Evolutionary conservation across 92 coral and sea anemone genomes (phyloP), one percentile per base, ranked within the genome.

Genomic region (Anthopleura xanthogrammica): DNA sequence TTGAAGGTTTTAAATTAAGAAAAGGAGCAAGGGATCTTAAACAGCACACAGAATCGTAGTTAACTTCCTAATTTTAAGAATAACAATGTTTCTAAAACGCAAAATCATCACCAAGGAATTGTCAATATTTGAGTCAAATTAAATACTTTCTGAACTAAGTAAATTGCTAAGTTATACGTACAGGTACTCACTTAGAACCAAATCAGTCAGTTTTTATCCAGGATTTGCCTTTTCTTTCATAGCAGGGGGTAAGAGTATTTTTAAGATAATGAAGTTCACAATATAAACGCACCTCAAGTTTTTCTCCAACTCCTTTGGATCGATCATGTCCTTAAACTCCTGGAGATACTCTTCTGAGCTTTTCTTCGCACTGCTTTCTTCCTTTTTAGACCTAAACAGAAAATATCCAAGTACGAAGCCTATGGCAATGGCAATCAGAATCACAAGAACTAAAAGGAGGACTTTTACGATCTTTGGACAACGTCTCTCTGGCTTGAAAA

Each of bases 381-480:
- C 78, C 19, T 41, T 16, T 66, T 65, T 19, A 8, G 22, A 23
- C 43, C 17, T 50, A 24, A 50, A 79, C 13, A 89, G 39, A 42
- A 89, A 89, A 77, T 75, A 90, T 1, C 93, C 93, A n/a, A 86
- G 43, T 0, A 77, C 75, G 43, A 86, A 86, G 22, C 93, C 93
- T 8, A 48, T 89, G 41, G 79, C 90, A 60, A 65, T 64, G 12
- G 87, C 84, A 46, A 73, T 7, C 6, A 86, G 41, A 20, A 86
- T 65, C 16, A 85, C 8, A 64, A 78, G 54, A 17, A 29, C 56
- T 4, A 79, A 24, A 24, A 84, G 76, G 17, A 84, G 7, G 6
- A 68, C 5, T 52, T 70, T 75, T 12, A 22, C 87, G 8, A 11
- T n/a, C 43, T 77, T 58, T 14, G 36, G 36, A 29, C 36, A 7